A percentile compares a stretch with the other conserved stretches of the same genome.
phyloP scores from a whole-genome alignment of 2,888 invertebrate species.

The Teleiodes luculella region DNA sequence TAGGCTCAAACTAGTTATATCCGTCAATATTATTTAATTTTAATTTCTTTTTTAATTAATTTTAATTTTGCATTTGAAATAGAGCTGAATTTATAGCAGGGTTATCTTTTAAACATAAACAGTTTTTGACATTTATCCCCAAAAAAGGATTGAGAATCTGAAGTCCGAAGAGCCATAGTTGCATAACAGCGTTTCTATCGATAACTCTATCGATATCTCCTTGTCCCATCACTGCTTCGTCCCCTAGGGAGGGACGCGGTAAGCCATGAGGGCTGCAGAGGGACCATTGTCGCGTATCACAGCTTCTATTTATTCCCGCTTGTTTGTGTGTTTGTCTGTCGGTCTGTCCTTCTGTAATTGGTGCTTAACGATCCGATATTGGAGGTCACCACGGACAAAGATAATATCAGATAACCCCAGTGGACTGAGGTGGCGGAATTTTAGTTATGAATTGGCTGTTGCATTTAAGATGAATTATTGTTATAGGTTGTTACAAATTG shows the following conservation, averaged over 20 bases:
- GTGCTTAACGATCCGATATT: constrained; percentile 55
- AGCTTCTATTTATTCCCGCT: constrained; percentile 63
- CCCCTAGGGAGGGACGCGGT: constrained; percentile 44
- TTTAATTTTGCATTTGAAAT: too few relatives aligned
- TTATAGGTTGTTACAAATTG: too few relatives aligned
- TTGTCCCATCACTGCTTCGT: constrained; percentile 44
- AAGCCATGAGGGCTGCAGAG: constrained; percentile 43
- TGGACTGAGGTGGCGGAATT: neutral
- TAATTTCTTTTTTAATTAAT: too few relatives aligned
- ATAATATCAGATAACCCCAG: neutral
- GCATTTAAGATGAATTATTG: too few relatives aligned
- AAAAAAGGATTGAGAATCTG: too few relatives aligned
- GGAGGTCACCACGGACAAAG: constrained; percentile 10
- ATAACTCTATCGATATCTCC: constrained; percentile 37
- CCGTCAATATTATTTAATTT: too few relatives aligned
- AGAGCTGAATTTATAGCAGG: too few relatives aligned
- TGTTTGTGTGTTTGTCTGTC: constrained; percentile 8
- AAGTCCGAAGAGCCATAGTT: constrained; percentile 35
- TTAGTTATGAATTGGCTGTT: neutral
- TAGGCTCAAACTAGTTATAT: too few relatives aligned
- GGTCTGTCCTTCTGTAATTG: constrained; percentile 54
- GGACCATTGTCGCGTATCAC: constrained; percentile 56
- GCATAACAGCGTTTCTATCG: constrained; percentile 2
- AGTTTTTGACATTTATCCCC: too few relatives aligned
- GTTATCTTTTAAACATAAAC: too few relatives aligned